Evolutionary conservation across 2,113 vertebrate species (phyloP).

Genomic region (Hystrix brachyura): DNA sequence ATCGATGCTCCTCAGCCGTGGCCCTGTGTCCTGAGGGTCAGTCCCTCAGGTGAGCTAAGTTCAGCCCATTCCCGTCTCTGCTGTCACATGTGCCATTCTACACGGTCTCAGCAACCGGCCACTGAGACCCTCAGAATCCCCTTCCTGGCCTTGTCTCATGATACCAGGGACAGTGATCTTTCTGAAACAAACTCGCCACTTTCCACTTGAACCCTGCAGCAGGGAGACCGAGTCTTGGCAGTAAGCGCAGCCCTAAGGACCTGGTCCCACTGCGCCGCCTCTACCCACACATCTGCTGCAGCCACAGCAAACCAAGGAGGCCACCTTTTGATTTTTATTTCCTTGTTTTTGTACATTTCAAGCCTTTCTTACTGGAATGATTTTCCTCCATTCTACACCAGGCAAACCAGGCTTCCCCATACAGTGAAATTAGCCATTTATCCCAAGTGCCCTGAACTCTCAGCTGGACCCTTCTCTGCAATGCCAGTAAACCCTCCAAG

Average conservation of each 20-base stretch:
- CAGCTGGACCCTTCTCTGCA: neutral
- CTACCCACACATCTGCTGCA: neutral
- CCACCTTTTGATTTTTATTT: neutral
- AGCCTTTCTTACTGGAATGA: neutral
- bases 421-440: neutral
- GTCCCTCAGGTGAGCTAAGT: neutral
- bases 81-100: neutral
- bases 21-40: neutral
- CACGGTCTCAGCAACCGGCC: neutral
- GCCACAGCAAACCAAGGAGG: neutral
- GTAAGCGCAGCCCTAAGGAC: neutral
- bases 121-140: neutral
- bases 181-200: neutral
- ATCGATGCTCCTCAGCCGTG: neutral
- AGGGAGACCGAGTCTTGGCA: neutral
- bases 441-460: neutral
- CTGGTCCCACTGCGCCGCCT: neutral
- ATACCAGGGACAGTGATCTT: neutral
- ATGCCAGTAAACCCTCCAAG: neutral
- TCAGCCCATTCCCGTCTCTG: too few species aligned
- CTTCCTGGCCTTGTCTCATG: neutral
- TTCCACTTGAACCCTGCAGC: neutral
- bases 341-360: neutral
- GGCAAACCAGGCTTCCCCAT: neutral
- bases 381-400: neutral